phyloP scores from a whole-genome alignment of 2,888 invertebrate genomes.

The Neoitamus cyanurus region DNA sequence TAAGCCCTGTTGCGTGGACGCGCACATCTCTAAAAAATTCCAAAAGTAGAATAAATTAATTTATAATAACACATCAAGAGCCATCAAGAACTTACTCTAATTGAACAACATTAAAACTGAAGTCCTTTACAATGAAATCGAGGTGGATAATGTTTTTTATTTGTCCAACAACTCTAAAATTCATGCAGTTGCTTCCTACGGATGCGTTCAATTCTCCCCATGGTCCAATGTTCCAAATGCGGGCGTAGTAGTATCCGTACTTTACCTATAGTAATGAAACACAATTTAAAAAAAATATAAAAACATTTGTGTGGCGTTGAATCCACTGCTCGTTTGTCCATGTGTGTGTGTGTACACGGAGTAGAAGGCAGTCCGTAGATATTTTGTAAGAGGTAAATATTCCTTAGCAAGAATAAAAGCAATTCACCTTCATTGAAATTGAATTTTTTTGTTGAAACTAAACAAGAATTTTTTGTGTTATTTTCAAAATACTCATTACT shows the following conservation, averaged over 20 bases:
- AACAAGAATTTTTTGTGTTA: too few relatives aligned
- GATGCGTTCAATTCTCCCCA: slow-evolving; percentile 19
- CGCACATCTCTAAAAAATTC: neutral
- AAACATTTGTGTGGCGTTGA: too few relatives aligned
- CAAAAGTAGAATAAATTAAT: neutral
- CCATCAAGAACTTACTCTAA: slow-evolving; percentile 20
- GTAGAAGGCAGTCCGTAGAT: too few relatives aligned
- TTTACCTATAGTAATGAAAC: slow-evolving; percentile 4
- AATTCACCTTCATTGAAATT: too few relatives aligned
- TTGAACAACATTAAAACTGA: slow-evolving; percentile 16
- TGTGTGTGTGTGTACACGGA: too few relatives aligned
- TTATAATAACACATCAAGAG: neutral
- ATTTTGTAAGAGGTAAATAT: too few relatives aligned
- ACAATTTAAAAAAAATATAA: too few relatives aligned
- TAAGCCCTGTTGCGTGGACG: slow-evolving; percentile 17
- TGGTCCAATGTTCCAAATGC: slow-evolving; percentile 40
- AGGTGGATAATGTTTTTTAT: neutral
- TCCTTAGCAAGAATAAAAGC: too few relatives aligned
- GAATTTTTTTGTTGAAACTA: too few relatives aligned
- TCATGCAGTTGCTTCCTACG: slow-evolving; percentile 13
- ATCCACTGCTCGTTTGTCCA: too few relatives aligned
- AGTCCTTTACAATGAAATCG: slow-evolving; percentile 14
- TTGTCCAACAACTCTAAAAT: neutral
- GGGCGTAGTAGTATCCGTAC: slow-evolving; percentile 25
- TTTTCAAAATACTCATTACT: too few relatives aligned